phyloP scores from a whole-genome alignment of 2,888 invertebrate species.

The Agonopterix subpropinquella region DNA sequence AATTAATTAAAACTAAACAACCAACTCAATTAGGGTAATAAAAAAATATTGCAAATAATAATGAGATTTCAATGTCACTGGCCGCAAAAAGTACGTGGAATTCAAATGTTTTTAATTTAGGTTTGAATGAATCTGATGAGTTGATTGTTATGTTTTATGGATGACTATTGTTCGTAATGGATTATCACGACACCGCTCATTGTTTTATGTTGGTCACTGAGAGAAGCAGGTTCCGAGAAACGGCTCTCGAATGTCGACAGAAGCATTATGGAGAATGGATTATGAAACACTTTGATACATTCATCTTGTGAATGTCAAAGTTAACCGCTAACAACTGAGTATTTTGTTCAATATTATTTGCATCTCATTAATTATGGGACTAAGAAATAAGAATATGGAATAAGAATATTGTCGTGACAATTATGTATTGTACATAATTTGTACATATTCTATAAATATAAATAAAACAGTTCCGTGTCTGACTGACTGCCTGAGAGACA shows the following conservation, averaged over 20 bases:
- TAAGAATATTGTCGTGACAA: too few relatives aligned
- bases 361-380: too few relatives aligned
- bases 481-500: too few relatives aligned
- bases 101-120: not conserved
- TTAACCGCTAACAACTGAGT: not conserved
- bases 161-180: conserved; percentile 3
- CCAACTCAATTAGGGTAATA: too few relatives aligned
- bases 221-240: not conserved
- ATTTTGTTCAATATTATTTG: too few relatives aligned
- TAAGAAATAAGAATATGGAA: too few relatives aligned
- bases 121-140: not conserved
- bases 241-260: conserved; percentile 5
- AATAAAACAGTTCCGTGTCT: too few relatives aligned
- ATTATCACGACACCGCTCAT: conserved; percentile 1
- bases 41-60: too few relatives aligned
- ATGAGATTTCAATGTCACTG: not conserved
- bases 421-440: too few relatives aligned
- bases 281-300: conserved; percentile 18
- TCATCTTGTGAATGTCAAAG: conserved; percentile 18
- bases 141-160: not conserved
- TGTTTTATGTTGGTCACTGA: conserved; percentile 1
- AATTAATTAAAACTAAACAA: too few relatives aligned
- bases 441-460: too few relatives aligned
- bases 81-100: not conserved
- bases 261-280: conserved; percentile 36